Base-by-base conservation (phyloP, 2,113 vertebrate species). In the Tinamus guttatus region DNA sequence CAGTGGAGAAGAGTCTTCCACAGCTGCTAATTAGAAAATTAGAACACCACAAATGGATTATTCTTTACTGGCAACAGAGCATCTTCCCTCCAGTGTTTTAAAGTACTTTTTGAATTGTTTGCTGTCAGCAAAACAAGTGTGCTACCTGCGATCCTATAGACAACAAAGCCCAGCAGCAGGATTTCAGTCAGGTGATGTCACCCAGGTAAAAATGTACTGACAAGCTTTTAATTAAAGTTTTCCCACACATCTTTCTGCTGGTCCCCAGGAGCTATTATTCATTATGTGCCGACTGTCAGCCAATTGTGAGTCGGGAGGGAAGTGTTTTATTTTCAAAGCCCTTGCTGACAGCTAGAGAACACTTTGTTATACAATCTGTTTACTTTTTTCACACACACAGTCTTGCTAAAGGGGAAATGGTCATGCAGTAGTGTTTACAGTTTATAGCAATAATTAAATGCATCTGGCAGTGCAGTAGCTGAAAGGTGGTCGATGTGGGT, bases 171-270 rank as follows among this genome's bases (percentile, higher is more conserved):
- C 94, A 36, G 97, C 97, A 97, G 97, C 97, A 84, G 98, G 97
- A 98, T 97, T 98, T 96, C 98, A 98, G 97, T 98, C 97, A 98
- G 98, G 97, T 98, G 98, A 98, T 98, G 98, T 98, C 98, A 98
- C 98, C 97, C 98, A 98, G 98, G 98, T 98, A 97, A 98, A 98
- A 98, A 97, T 98, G 98, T 97, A 96, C 98, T 98, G 98, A 99
- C 98, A 98, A 98, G 98, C 98, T 99, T 99, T 99, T 99, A 99
- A 99, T 99, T 99, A 99, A 99, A 99, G 98, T 98, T 98, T 98
- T 98, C 98, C 98, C 98, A 98, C 98, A 98, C 97, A 97, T 98
- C 97, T 98, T 97, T 98, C 97, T 96, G 94, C 93, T 95, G 94
- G 97, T 98, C 98, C 98, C 98, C 97, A 73, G 95, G 97, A 98